Conservation (phyloP, 2,888 invertebrate genomes). For the Tineola bisselliella region DNA sequence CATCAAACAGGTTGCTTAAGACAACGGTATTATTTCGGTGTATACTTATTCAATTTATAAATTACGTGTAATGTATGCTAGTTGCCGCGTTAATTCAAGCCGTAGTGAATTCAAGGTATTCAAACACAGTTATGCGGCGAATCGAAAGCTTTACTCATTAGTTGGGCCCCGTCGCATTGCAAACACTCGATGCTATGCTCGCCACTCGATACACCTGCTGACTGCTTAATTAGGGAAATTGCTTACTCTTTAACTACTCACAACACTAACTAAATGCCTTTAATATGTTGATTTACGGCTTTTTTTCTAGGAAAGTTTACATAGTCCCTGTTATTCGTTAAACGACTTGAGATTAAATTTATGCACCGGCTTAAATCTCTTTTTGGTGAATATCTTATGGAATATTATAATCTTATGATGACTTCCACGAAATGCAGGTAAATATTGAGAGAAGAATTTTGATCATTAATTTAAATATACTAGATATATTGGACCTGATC, state of each 20-base stretch:
- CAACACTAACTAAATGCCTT: not conserved
- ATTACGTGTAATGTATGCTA: conserved; percentile 7
- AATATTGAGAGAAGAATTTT: not conserved
- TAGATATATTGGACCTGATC: no score
- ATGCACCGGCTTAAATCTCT: not conserved
- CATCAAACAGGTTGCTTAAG: not conserved
- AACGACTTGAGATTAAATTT: not conserved
- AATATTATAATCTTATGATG: not conserved
- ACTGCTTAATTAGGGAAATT: conserved; percentile 57
- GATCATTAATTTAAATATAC: no score
- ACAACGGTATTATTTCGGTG: not conserved
- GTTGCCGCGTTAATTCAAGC: conserved; percentile 6
- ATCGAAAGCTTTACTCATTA: conserved; percentile 13
- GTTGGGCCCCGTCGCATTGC: conserved; percentile 27
- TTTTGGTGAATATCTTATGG: not conserved
- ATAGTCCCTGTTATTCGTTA: not conserved
- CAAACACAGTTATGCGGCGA: conserved; percentile 8
- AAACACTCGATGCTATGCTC: conserved; percentile 26
- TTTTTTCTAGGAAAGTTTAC: not conserved
- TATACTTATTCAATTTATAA: conserved; percentile 1
- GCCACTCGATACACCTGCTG: conserved; percentile 26
- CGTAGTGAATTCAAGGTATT: conserved; percentile 8
- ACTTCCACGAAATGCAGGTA: not conserved
- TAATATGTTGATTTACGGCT: not conserved
- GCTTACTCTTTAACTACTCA: conserved; percentile 34